Percentiles rank a stretch among this genome's conserved stretches.
phyloP scores from a whole-genome alignment of 1,140 invertebrate genomes.

The Orchestia grillus region DNA sequence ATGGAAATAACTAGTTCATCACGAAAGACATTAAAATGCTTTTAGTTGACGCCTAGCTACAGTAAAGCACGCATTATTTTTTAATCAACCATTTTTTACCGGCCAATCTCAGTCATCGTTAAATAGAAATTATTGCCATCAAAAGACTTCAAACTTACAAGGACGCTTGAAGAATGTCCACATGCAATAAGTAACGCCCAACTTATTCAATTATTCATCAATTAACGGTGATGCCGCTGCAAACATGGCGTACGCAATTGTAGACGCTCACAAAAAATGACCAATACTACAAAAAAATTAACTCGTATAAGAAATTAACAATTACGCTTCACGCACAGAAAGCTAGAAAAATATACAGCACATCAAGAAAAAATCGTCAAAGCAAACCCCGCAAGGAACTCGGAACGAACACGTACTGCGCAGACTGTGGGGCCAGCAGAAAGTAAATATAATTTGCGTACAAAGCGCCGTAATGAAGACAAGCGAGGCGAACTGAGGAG shows the following conservation, averaged over 20 bases:
- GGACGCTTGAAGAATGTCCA: too few relatives aligned
- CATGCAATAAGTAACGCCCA: too few relatives aligned
- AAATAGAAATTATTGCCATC: too few relatives aligned
- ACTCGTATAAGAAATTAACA: not conserved
- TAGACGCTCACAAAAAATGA: not conserved
- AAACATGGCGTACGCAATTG: not conserved
- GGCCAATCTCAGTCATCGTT: too few relatives aligned
- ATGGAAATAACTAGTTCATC: not conserved
- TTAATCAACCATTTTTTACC: too few relatives aligned
- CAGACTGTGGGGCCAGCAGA: not conserved
- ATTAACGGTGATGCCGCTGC: not conserved
- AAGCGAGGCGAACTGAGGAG: not conserved
- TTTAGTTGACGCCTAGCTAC: too few relatives aligned
- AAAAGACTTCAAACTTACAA: too few relatives aligned
- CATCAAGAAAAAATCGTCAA: not conserved
- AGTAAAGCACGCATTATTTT: too few relatives aligned
- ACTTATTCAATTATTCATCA: not conserved
- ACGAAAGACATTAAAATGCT: too few relatives aligned
- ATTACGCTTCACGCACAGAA: not conserved
- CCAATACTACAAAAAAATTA: too few relatives aligned
- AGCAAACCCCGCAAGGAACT: not conserved
- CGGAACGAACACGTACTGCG: not conserved
- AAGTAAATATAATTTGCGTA: constrained; percentile 6
- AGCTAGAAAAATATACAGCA: not conserved
- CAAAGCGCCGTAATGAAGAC: constrained; percentile 12